Percentiles rank a stretch among this genome's conserved stretches.
These are phyloP conservation scores for Plutella xylostella DNA, from an alignment of 2,888 invertebrate genomes.

Conservation along the genomic window DNA sequence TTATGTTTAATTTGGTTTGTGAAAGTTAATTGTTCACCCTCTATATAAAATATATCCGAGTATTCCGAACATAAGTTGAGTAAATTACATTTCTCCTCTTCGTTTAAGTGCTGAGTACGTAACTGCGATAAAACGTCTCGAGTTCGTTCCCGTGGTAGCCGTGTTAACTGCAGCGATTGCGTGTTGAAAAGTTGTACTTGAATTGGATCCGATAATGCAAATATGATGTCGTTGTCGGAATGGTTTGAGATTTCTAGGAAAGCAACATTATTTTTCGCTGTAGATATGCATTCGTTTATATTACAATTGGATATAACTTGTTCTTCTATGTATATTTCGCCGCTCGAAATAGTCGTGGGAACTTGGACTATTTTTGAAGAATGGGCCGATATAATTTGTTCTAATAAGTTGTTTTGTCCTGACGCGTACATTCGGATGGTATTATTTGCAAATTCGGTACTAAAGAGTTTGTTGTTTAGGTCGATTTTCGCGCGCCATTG, in stretches of 20 bases:
- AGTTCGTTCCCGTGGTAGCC: too few relatives aligned
- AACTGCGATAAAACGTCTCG: neutral
- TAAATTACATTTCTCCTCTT: constrained; percentile 18
- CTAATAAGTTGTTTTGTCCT: neutral
- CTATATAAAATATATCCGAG: constrained; percentile 19
- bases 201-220: too few relatives aligned
- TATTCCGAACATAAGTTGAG: constrained; percentile 15
- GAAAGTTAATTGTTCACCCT: constrained; percentile 13
- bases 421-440: constrained; percentile 4
- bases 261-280: too few relatives aligned
- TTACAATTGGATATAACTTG: too few relatives aligned
- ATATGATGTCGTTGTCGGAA: too few relatives aligned
- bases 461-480: neutral
- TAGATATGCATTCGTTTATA: too few relatives aligned
- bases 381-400: constrained; percentile 4
- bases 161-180: too few relatives aligned
- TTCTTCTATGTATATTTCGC: too few relatives aligned
- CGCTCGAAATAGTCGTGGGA: too few relatives aligned
- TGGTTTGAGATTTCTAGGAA: too few relatives aligned
- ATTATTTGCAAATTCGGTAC: constrained; percentile 5
- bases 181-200: too few relatives aligned
- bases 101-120: constrained; percentile 13
- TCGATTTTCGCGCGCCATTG: neutral
- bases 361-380: constrained; percentile 4
- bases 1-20: constrained; percentile 20